Percentiles rank a stretch among this genome's conserved stretches.
These are phyloP conservation scores for Siderastrea siderea DNA, from an alignment of 92 coral and sea anemone genomes.

Conservation along the genomic window DNA sequence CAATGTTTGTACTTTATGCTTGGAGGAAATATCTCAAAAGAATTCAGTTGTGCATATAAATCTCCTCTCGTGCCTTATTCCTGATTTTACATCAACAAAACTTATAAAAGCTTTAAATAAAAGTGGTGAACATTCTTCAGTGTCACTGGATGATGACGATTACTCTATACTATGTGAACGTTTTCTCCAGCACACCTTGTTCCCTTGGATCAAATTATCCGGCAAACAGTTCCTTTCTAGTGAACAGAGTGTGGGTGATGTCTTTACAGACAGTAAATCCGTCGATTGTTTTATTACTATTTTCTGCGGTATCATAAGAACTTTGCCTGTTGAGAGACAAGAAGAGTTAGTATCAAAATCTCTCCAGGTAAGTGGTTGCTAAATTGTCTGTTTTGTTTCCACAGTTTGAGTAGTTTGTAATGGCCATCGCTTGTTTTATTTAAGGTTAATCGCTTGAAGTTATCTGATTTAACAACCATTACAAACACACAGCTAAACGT, in stretches of 20 bases:
- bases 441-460: too few species aligned
- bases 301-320: constrained; percentile 69
- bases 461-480: too few species aligned
- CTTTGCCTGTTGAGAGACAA: constrained; percentile 61
- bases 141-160: neutral
- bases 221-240: neutral
- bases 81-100: constrained; percentile 69
- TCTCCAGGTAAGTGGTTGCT: constrained; percentile 20
- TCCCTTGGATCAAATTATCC: constrained; percentile 53
- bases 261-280: constrained; percentile 36
- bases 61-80: constrained; percentile 76
- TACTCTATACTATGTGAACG: constrained; percentile 35
- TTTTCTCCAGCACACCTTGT: constrained; percentile 51
- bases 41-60: constrained; percentile 60
- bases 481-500: too few species aligned
- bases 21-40: constrained; percentile 48
- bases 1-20: constrained; percentile 58
- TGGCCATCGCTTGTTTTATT: too few species aligned
- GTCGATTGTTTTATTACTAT: constrained; percentile 51
- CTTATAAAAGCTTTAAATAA: constrained; percentile 65
- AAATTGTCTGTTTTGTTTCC: neutral
- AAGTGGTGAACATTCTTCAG: neutral
- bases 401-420: too few species aligned
- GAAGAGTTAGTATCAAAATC: constrained; percentile 37
- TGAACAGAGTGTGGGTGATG: constrained; percentile 7